A percentile compares a stretch with the other conserved stretches of the same genome.
Evolutionary conservation across 1,140 invertebrate genomes (phyloP).

Genomic region (Helicoverpa zea): DNA sequence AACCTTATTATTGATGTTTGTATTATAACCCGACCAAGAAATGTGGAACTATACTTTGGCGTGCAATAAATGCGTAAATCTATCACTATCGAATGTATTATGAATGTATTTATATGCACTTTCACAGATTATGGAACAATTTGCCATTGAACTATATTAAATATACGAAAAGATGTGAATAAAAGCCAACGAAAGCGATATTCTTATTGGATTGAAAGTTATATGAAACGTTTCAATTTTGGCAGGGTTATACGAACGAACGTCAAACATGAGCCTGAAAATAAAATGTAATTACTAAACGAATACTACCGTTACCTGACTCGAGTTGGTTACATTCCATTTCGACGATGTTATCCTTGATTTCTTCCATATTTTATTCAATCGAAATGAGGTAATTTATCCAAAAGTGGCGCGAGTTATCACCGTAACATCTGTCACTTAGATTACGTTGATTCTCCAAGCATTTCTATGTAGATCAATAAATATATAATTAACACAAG

Average conservation of each 20-base stretch:
- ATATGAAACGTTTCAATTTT: conserved; percentile 39
- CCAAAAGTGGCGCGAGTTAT: conserved; percentile 77
- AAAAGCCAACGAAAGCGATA: conserved; percentile 27
- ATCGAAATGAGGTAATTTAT: conserved; percentile 57
- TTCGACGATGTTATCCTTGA: conserved; percentile 59
- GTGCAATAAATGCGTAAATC: neutral
- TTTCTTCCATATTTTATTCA: conserved; percentile 69
- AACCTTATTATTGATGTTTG: conserved; percentile 70
- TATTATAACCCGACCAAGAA: conserved; percentile 64
- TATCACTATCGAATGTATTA: neutral
- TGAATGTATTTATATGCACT: neutral
- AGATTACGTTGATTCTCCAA: conserved; percentile 58
- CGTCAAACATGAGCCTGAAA: conserved; percentile 51
- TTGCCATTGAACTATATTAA: neutral
- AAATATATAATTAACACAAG: conserved; percentile 54
- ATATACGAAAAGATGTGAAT: too few relatives aligned
- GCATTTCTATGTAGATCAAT: conserved; percentile 61
- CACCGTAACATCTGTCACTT: conserved; percentile 78
- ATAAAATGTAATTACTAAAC: conserved; percentile 43
- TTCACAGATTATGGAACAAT: neutral
- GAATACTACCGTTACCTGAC: conserved; percentile 53
- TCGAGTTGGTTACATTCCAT: conserved; percentile 53
- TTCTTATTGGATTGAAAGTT: conserved; percentile 20
- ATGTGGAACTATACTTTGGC: conserved; percentile 7
- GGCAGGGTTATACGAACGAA: conserved; percentile 63